A percentile compares a stretch with the other conserved stretches of the same genome.
Conservation (phyloP, 1,140 invertebrate species). For the Ceratosolen fusciceps region DNA sequence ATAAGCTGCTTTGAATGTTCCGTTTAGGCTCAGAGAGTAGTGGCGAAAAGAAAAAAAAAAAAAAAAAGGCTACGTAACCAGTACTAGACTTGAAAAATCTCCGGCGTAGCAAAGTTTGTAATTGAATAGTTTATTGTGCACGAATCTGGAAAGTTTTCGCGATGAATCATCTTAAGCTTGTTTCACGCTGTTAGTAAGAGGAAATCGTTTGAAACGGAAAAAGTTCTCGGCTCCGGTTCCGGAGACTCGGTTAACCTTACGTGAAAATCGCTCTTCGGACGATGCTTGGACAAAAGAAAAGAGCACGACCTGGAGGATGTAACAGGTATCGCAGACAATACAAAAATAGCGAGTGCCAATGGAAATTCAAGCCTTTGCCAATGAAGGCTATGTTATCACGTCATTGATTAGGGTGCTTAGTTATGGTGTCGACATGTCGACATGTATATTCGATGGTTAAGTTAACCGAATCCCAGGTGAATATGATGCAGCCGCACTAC, state of each 20-base stretch:
- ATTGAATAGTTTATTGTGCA: slow-evolving; percentile 49
- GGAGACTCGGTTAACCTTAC: not conserved
- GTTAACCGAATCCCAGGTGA: no score
- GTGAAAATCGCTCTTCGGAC: slow-evolving; percentile 21
- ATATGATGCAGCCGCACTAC: no score
- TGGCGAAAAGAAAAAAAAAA: slow-evolving; percentile 47
- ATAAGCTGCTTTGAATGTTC: slow-evolving; percentile 44
- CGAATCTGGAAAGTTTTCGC: slow-evolving; percentile 42
- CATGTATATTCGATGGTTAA: no score
- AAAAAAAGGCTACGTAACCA: slow-evolving; percentile 13
- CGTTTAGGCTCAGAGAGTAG: slow-evolving; percentile 17
- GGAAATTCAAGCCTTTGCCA: no score
- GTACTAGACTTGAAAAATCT: slow-evolving; percentile 29
- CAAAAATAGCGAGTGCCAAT: not conserved
- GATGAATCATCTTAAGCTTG: slow-evolving; percentile 44
- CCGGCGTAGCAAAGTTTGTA: slow-evolving; percentile 36
- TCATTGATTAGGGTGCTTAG: no score
- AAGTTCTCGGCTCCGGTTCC: not conserved
- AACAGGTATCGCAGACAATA: not conserved
- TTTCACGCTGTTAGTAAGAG: not conserved
- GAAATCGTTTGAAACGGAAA: slow-evolving; percentile 5
- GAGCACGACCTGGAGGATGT: not conserved
- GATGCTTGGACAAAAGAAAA: not conserved
- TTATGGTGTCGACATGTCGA: no score
- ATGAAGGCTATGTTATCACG: no score